Base-by-base conservation (phyloP, 2,888 invertebrate genomes). In the Seira ritae region DNA sequence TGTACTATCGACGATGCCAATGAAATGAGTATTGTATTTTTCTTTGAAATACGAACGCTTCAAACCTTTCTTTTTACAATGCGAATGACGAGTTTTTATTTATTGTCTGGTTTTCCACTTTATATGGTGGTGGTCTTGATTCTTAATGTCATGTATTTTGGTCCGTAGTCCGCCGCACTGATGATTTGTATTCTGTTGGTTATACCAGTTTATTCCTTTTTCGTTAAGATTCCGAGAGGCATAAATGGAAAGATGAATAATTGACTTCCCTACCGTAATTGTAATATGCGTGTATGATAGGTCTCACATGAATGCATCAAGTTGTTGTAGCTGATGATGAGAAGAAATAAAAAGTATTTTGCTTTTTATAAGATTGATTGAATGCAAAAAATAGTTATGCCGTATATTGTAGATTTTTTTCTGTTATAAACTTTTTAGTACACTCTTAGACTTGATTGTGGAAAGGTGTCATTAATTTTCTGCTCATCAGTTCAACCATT, bases 121-220 rank as follows among this genome's bases (percentile, higher is more conserved):
- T 69, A 80, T 80, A 80, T 74, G 80, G 80, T 69, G 62, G 68
- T 80, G 80, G 73, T 74, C 80, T 80, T 80, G 80, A 74, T 80
- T 74, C 60, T 80, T 69, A 74, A 37, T 80, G 80, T 79, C 79
- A 66, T 65, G 55, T 24, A 60, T 73, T 80, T 66, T 80, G 74
- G 68, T 24, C 78, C 71, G n/a, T n/a, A n/a, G n/a, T n/a, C n/a
- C 17, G 19, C 17, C 8, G 20, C 50, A 60, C 24, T 55, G 24
- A 42, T 80, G 80, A 80, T 80, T 80, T 80, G 80, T 80, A 80
- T 80, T 68, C 80, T 74, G 69, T 23, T 74, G 69, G 69, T 62
- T 67, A 80, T 68, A 65, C 69, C 73, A 73, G 62, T 74, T 69
- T 80, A 80, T 74, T 74, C 80, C 80, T 74, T 80, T 80, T 80